Evolutionary conservation across 2,113 vertebrate genomes (phyloP), one percentile per base, ranked within the genome.

Genomic region (Mormyrus iriodes): DNA sequence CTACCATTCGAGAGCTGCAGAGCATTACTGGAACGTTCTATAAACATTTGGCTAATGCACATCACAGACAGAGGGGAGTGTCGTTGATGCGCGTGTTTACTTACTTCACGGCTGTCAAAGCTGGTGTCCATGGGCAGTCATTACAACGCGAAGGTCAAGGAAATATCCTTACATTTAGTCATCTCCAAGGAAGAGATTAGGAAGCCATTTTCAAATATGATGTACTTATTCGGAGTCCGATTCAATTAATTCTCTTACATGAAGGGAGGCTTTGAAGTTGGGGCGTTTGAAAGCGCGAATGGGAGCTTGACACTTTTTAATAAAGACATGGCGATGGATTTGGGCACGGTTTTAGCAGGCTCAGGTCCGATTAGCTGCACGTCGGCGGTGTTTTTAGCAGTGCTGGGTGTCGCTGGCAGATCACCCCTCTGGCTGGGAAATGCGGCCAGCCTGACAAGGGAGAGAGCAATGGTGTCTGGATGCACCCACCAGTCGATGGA

Each of bases 181-280:
- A 69, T 51, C 53, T 88, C 86, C 27, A 82, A 88, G 86, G 52
- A 61, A n/a, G 82, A 89, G 88, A 89, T 89, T 89, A 69, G n/a
- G 84, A 53, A 73, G 84, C 55, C 89, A 69, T 89, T 89, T 69
- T 90, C 61, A 87, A 83, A 88, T 89, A 87, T 46, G 85, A 88
- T 85, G 90, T 86, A 89, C 92, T 90, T 90, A 89, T 90, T 84
- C 51, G 69, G 91, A 90, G 91, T 90, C 84, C 82, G 89, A 88
- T 91, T 93, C 88, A 90, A 93, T 93, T 91, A 90, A 91, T 88
- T 90, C 84, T 88, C 91, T 90, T 82, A 90, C 90, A 91, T 92
- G 90, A 91, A 92, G 83, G 58, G 79, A 88, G 31, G 89, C 90
- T 93, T 93, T 92, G 90, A 92, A 90, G 92, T 93, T 58, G 21